These are phyloP conservation scores for Heliconius hermathena DNA, from an alignment of 1,140 invertebrate genomes.

Conservation along the genomic window DNA sequence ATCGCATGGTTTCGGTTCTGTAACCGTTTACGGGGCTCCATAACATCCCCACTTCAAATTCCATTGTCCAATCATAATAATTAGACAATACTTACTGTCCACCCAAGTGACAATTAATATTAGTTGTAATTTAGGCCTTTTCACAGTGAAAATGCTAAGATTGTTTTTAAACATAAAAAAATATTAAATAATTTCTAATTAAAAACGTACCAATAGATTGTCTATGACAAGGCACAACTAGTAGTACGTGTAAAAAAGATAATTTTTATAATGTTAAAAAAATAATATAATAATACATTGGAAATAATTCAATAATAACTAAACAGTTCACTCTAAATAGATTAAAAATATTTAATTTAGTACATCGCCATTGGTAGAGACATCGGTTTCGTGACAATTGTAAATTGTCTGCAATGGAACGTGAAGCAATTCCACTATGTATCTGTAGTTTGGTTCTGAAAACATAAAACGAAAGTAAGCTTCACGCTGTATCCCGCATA, in stretches of 20 bases:
- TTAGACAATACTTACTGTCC: conserved; percentile 55
- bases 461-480: conserved; percentile 37
- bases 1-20: no score
- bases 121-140: conserved; percentile 44
- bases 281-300: conserved; percentile 5
- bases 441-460: conserved; percentile 91
- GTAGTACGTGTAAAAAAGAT: conserved; percentile 17
- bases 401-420: conserved; percentile 88
- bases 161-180: conserved; percentile 21
- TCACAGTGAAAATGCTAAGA: conserved; percentile 31
- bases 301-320: conserved; percentile 21
- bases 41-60: background rate
- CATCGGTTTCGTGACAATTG: conserved; percentile 59
- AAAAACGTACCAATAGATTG: conserved; percentile 21
- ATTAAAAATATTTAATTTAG: conserved; percentile 42
- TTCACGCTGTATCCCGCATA: no score
- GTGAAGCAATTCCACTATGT: conserved; percentile 92
- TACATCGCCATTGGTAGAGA: conserved; percentile 60
- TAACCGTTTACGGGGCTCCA: no score
- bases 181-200: conserved; percentile 16
- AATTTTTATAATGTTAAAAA: background rate
- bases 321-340: conserved; percentile 9
- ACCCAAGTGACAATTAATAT: conserved; percentile 43
- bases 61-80: conserved; percentile 23
- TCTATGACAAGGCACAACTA: conserved; percentile 39